phyloP scores from a whole-genome alignment of 2,113 vertebrate species.

The Leiothrix lutea region DNA sequence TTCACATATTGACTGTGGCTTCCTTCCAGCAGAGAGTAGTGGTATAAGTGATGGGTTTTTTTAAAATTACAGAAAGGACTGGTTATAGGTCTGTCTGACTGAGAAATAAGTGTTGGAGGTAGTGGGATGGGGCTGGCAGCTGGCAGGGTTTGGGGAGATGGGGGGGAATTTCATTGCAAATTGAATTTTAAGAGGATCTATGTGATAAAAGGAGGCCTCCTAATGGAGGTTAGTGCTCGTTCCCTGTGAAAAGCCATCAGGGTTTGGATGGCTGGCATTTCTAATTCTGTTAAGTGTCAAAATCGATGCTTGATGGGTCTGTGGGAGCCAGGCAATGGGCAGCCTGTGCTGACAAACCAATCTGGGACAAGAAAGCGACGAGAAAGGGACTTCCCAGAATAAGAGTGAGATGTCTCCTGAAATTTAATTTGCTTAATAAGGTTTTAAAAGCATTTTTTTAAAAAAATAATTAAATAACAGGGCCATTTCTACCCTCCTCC shows the following conservation, averaged over 20 bases:
- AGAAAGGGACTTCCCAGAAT: conserved; percentile 37
- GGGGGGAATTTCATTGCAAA: conserved; percentile 26
- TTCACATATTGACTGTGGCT: conserved; percentile 17
- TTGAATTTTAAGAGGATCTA: conserved; percentile 52
- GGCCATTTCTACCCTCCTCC: conserved; percentile 52
- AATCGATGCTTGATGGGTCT: conserved; percentile 48
- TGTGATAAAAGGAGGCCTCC: conserved; percentile 46
- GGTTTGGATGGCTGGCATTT: conserved; percentile 31
- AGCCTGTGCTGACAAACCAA: conserved; percentile 43
- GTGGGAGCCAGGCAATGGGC: conserved; percentile 37
- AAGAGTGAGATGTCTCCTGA: conserved; percentile 51
- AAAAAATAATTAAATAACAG: conserved; percentile 60
- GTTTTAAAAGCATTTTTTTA: conserved; percentile 58
- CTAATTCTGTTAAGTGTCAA: conserved; percentile 70
- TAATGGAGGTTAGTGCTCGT: conserved; percentile 52
- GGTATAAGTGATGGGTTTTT: neutral
- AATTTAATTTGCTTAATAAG: conserved; percentile 72
- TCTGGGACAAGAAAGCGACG: conserved; percentile 4
- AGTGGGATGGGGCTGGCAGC: neutral
- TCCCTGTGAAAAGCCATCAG: conserved; percentile 40
- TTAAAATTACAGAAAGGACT: neutral
- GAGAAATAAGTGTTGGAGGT: neutral
- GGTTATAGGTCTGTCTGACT: neutral
- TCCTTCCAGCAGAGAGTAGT: neutral
- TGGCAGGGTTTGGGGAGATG: conserved; percentile 10